Evolutionary conservation across 1,140 invertebrate species (phyloP).

Genomic region (Spodoptera frugiperda): DNA sequence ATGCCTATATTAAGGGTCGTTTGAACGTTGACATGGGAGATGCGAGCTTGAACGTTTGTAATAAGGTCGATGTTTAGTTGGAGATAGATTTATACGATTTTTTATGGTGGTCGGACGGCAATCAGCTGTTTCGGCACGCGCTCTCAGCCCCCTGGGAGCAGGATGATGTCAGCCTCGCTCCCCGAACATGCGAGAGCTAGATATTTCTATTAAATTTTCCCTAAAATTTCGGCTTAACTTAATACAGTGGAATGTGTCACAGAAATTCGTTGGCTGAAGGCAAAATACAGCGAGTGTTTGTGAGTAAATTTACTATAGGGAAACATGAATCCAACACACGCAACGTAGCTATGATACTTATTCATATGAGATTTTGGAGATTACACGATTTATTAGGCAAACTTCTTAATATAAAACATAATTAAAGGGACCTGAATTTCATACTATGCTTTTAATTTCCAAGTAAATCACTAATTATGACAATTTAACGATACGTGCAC

Average conservation of each 20-base stretch:
- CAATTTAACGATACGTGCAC: too few relatives aligned
- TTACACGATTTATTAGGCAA: too few relatives aligned
- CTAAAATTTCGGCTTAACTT: conserved; percentile 59
- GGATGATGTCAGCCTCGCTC: conserved; percentile 75
- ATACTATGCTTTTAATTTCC: too few relatives aligned
- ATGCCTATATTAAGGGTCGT: conserved; percentile 70
- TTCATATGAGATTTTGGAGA: too few relatives aligned
- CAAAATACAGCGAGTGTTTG: background rate
- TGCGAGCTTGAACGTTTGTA: conserved; percentile 9
- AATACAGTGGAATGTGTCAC: conserved; percentile 29
- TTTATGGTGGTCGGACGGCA: conserved; percentile 81
- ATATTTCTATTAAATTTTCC: conserved; percentile 77
- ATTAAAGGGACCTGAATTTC: too few relatives aligned
- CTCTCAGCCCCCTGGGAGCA: conserved; percentile 69
- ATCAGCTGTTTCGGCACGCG: conserved; percentile 84
- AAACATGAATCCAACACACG: background rate
- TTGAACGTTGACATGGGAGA: conserved; percentile 29
- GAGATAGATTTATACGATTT: conserved; percentile 64
- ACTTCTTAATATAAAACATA: too few relatives aligned
- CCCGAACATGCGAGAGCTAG: conserved; percentile 63
- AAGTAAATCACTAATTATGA: too few relatives aligned
- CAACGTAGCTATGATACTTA: background rate
- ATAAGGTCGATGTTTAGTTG: conserved; percentile 61
- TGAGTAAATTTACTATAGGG: background rate
- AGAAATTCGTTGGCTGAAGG: conserved; percentile 9